Conservation (phyloP, 2,797 vertebrate genomes). For the Myiotriccus ornatus region DNA sequence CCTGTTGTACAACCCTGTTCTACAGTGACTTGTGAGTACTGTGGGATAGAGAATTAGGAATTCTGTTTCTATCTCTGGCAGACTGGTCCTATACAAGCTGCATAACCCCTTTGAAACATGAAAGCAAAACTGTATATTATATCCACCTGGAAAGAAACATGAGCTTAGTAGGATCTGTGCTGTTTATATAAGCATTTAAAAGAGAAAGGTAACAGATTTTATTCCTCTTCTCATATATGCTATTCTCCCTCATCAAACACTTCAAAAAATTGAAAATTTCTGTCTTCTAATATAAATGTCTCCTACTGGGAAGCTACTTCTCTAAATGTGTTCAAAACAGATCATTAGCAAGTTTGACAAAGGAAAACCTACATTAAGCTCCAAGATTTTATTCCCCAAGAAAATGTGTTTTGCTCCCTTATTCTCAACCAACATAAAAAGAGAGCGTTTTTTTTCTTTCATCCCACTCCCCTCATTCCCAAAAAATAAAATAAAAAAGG, state of each 20-base stretch:
- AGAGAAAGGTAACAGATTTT: not conserved
- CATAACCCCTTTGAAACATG: not conserved
- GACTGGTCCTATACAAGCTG: not conserved
- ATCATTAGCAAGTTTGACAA: constrained; percentile 30
- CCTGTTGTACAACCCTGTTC: not conserved
- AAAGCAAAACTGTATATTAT: not conserved
- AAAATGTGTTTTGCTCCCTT: not conserved
- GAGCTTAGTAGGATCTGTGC: not conserved
- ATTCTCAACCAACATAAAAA: not conserved
- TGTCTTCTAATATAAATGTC: not conserved
- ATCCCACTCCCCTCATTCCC: rapidly evolving
- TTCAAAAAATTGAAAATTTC: not conserved
- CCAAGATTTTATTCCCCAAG: not conserved
- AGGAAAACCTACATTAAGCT: not conserved
- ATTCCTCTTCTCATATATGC: not conserved
- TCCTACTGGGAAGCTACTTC: constrained; percentile 8
- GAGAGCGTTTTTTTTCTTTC: rapidly evolving
- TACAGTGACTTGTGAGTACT: not conserved
- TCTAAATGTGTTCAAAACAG: constrained; percentile 13
- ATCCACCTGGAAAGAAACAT: not conserved
- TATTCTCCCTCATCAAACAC: constrained; percentile 32
- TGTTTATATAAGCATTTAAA: constrained; percentile 5
- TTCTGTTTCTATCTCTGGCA: not conserved
- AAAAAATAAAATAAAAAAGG: not conserved
- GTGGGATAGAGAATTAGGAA: not conserved